A percentile compares a stretch with the other conserved stretches of the same genome.
phyloP scores from a whole-genome alignment of 2,888 invertebrate species.

The Drosophila subsilvestris region DNA sequence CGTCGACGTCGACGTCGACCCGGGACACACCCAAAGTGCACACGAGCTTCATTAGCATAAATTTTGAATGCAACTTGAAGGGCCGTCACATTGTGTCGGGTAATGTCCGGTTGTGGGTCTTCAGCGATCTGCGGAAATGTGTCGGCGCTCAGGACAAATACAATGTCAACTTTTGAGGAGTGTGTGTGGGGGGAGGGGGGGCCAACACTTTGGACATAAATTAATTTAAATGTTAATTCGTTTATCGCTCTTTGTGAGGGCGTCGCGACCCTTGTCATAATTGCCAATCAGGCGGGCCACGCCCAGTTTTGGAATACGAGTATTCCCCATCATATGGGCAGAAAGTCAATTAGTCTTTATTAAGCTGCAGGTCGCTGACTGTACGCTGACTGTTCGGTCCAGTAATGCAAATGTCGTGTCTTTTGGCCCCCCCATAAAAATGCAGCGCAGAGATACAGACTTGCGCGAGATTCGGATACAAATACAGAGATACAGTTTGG shows the following conservation, averaged over 20 bases:
- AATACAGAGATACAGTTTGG: constrained; percentile 20
- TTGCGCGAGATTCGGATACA: constrained; percentile 34
- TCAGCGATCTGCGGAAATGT: constrained; percentile 15
- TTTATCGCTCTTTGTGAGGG: constrained; percentile 63
- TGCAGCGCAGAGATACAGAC: constrained; percentile 54
- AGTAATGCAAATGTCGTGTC: constrained; percentile 76
- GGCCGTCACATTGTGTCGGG: constrained; percentile 26
- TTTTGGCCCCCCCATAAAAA: constrained; percentile 66
- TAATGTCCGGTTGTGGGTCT: constrained; percentile 23
- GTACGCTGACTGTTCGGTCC: constrained; percentile 9
- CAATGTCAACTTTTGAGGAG: constrained; percentile 44
- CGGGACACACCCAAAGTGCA: constrained; percentile 18
- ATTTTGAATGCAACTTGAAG: constrained; percentile 53
- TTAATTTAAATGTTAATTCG: constrained; percentile 77
- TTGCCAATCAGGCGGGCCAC: constrained; percentile 65
- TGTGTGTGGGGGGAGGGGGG: background rate
- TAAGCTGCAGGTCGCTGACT: constrained; percentile 49
- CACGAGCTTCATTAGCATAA: constrained; percentile 62
- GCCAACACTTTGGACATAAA: constrained; percentile 59
- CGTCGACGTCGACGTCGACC: background rate
- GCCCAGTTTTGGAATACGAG: constrained; percentile 8
- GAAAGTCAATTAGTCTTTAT: constrained; percentile 78
- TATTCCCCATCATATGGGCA: constrained; percentile 31
- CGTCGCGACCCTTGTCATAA: constrained; percentile 53
- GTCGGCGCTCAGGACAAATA: constrained; percentile 32